These are phyloP conservation scores for Athripsodes cinereus DNA, from an alignment of 2,888 invertebrate species.

Conservation along the genomic window DNA sequence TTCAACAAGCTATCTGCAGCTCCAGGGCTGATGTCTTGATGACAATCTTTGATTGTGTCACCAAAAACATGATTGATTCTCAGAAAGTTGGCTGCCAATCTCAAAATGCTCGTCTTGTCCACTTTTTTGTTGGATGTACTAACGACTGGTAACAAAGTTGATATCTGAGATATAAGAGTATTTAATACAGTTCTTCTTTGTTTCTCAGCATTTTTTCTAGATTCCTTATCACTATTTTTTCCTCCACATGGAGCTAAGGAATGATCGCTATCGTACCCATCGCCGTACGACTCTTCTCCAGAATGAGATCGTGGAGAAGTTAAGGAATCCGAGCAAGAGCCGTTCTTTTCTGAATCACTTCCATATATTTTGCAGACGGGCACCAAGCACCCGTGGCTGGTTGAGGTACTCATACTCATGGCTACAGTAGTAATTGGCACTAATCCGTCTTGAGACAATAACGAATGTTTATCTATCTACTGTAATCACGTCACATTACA, in stretches of 20 bases:
- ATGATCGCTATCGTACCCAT: conserved; percentile 14
- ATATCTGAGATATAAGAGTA: conserved; percentile 75
- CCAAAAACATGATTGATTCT: conserved; percentile 70
- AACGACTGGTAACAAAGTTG: conserved; percentile 76
- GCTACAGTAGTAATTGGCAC: no score
- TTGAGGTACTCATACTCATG: conserved; percentile 13
- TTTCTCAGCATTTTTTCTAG: conserved; percentile 86
- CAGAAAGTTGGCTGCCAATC: conserved; percentile 80
- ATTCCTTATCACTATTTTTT: conserved; percentile 67
- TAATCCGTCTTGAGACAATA: no score
- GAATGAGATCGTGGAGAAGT: conserved; percentile 12
- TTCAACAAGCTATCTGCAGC: conserved; percentile 59
- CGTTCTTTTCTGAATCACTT: not conserved
- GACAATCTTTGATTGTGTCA: conserved; percentile 42
- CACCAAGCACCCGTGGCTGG: conserved; percentile 3
- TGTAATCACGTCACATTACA: no score
- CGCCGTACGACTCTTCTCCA: conserved; percentile 12
- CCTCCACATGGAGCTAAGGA: conserved; percentile 3
- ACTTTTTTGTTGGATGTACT: conserved; percentile 75
- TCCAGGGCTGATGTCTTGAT: conserved; percentile 47
- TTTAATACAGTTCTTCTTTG: conserved; percentile 85
- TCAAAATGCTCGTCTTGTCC: conserved; percentile 86
- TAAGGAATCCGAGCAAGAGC: not conserved
- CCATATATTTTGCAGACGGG: not conserved
- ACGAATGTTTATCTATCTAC: no score